Conservation (phyloP, 2,113 vertebrate genomes). For the Hippocampus abdominalis region DNA sequence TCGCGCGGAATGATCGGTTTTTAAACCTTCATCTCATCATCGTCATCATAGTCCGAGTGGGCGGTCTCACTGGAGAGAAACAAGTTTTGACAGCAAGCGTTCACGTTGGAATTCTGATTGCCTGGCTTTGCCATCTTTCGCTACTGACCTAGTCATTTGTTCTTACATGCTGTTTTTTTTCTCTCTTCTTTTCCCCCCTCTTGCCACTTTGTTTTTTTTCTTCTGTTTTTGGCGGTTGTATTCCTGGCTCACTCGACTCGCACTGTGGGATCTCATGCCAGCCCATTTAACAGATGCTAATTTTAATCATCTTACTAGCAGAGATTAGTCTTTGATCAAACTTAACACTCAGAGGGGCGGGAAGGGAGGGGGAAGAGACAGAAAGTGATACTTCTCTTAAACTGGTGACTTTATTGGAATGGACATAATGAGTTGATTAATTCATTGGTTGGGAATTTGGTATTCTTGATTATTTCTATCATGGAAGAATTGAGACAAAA, state of each 20-base stretch:
- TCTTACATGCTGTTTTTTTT: slow-evolving; percentile 11
- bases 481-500: background rate
- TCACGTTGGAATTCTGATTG: slow-evolving; percentile 47
- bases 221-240: slow-evolving; percentile 13
- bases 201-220: background rate
- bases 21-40: slow-evolving; percentile 32
- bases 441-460: background rate
- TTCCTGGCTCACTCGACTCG: slow-evolving; percentile 13
- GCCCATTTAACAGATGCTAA: slow-evolving; percentile 60
- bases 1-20: slow-evolving; percentile 36
- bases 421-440: background rate
- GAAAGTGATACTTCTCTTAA: background rate
- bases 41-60: slow-evolving; percentile 46
- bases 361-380: background rate
- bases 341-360: slow-evolving; percentile 38
- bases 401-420: background rate
- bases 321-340: slow-evolving; percentile 68
- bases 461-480: background rate
- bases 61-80: slow-evolving; percentile 36
- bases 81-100: slow-evolving; percentile 50
- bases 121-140: slow-evolving; percentile 37
- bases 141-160: slow-evolving; percentile 44
- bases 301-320: slow-evolving; percentile 60
- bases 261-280: slow-evolving; percentile 46
- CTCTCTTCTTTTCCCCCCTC: slow-evolving; percentile 9